Evolutionary conservation across 2,888 invertebrate species (phyloP).

Genomic region (Plagiodera versicolora): DNA sequence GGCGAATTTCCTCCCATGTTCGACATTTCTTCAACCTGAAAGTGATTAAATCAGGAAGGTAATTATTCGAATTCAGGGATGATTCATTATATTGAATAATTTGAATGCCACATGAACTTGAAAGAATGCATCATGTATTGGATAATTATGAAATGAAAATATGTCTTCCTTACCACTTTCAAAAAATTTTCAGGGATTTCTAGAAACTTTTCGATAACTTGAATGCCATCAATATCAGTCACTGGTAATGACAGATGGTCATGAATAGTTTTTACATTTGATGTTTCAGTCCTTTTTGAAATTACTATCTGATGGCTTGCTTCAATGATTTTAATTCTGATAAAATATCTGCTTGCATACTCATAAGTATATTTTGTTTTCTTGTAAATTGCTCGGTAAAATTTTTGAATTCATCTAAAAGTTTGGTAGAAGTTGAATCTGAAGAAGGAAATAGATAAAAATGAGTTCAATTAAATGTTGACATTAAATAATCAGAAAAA

Average conservation of each 20-base stretch:
- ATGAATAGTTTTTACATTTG: neutral
- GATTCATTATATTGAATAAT: neutral
- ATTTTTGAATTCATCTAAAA: neutral
- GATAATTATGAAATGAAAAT: neutral
- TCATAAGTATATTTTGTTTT: conserved; percentile 2
- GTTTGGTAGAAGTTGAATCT: neutral
- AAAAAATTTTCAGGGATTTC: neutral
- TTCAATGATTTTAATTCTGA: conserved; percentile 3
- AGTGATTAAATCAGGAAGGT: neutral
- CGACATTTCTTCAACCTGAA: neutral
- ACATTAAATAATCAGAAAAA: conserved; percentile 8
- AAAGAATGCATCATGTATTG: too few relatives aligned
- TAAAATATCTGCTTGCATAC: neutral
- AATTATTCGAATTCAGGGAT: neutral
- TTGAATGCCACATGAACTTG: too few relatives aligned
- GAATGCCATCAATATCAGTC: neutral
- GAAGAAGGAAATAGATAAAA: conserved; percentile 2
- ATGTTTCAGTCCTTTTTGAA: neutral
- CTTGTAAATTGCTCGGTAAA: neutral
- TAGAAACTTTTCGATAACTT: conserved; percentile 3
- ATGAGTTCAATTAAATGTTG: conserved; percentile 9
- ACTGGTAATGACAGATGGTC: conserved; percentile 3
- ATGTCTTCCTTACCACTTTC: neutral
- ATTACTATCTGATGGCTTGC: neutral
- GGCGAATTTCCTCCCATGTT: conserved; percentile 7